Evolutionary conservation across 2,888 invertebrate genomes (phyloP), one percentile per base, ranked within the genome.

Genomic region (Strigamia transsilvanica): DNA sequence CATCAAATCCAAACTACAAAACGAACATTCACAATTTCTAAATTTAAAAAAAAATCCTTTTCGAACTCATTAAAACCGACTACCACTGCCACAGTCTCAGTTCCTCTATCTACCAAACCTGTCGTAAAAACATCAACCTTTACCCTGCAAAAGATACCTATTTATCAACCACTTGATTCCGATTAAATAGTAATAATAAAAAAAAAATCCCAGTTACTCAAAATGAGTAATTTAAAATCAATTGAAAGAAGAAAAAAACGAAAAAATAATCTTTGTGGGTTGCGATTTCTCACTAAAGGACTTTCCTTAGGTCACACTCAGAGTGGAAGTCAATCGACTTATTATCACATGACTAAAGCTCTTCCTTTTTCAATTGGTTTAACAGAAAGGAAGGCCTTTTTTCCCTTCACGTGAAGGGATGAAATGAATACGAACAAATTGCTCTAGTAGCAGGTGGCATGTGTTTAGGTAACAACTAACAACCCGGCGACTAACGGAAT

Each of bases 331-430:
- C 73, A 15, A 73, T 32, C 10, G 32, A 73, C 73, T 27, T 73
- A 73, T 32, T 73, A 73, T 73, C 73, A 73, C 73, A 73, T 73
- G 73, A 73, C 73, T 13, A 32, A 32, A 73, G 73, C 73, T 73
- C 73, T 73, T 73, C 73, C 73, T 73, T 73, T 61, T 73, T 12
- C 32, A 73, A 73, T 32, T 73, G 73, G 73, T 73, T 73, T 27
- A 73, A 73, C 73, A 27, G 73, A 73, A 73, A 73, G 38, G 38
- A 38, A 73, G 32, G 9, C 73, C 13, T 73, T 73, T 73, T 73
- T 27, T 9, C 23, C 12, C 12, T 21, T 23, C 12, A 73, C 73
- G 32, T 13, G 32, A 73, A 73, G 73, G 73, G 73, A 73, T 73
- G 73, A 73, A 73, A 73, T 73, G 73, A 32, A 73, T 23, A 32